Evolutionary conservation across 92 coral and sea anemone species (phyloP), one percentile per base, ranked within the genome.

Genomic region (Palythoa grandiflora): DNA sequence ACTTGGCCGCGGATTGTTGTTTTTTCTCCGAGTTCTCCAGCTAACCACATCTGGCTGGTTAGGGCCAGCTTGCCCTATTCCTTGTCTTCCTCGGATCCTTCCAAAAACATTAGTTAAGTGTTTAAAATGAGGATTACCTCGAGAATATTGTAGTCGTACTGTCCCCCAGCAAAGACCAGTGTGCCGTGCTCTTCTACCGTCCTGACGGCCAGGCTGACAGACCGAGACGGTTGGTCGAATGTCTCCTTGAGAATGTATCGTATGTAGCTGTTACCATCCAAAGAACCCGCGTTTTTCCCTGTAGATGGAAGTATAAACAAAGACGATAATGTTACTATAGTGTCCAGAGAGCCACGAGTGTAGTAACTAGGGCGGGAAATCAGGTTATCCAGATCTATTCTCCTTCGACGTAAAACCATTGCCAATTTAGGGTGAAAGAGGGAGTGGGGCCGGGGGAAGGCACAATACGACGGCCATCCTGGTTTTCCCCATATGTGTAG

Each of bases 141-240:
- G 2, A 97, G 92, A 53, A 95, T 97, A 73, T 94, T 93, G 88
- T 97, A 97, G 48, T 97, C 99, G 54, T 93, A 91, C 78, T 89
- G 94, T 71, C 99, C 99, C 38, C 95, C 98, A 16, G 96, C 99
- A 55, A 93, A 97, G 65, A 97, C 96, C 74, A 97, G 86, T 20
- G 99, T 97, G 47, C 99, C 99, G 60, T 89, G 92, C n/a, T 93
- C 91, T 86, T 97, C 91, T 7, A 93, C 93, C 28, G 99, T 97
- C 90, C 91, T 94, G 63, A 97, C 66, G 39, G 99, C 98, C 77
- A 97, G 94, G 78, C 98, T 93, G 81, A 97, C 92, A 17, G 99
- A 97, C 68, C 98, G 96, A 11, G 96, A 93, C 14, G 96, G 94
- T 71, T 97, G 94, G 83, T 93, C 91, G 68, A 95, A 92, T 59